Percentiles rank a stretch among this genome's conserved stretches.
phyloP scores from a whole-genome alignment of 2,113 vertebrate genomes.

The Rhombomys opimus region DNA sequence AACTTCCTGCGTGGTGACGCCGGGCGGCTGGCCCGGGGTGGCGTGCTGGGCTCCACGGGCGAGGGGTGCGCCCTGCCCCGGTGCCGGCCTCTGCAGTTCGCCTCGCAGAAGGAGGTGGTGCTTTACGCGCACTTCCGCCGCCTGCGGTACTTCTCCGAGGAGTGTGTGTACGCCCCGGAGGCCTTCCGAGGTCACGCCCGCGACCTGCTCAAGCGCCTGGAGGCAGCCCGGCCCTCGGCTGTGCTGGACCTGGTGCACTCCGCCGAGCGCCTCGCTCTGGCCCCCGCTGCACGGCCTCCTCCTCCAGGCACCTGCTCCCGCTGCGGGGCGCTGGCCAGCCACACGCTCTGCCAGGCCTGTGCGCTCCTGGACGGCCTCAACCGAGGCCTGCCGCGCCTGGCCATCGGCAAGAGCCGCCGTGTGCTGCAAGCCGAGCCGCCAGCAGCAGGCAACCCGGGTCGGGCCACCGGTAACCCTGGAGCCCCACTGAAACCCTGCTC shows the following conservation, averaged over 20 bases:
- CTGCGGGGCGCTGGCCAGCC: slow-evolving; percentile 94
- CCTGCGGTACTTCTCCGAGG: slow-evolving; percentile 94
- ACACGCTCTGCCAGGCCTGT: slow-evolving; percentile 92
- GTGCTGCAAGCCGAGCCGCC: slow-evolving; percentile 76
- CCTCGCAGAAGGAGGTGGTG: slow-evolving; percentile 96
- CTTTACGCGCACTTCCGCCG: slow-evolving; percentile 95
- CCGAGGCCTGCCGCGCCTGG: slow-evolving; percentile 91
- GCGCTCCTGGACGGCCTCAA: slow-evolving; percentile 93
- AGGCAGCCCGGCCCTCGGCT: slow-evolving; percentile 90
- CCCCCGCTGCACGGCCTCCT: slow-evolving; percentile 89
- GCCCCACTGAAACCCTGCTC: neutral
- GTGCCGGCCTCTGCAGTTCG: slow-evolving; percentile 94
- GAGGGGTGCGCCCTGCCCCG: slow-evolving; percentile 89
- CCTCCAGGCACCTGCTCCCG: slow-evolving; percentile 90
- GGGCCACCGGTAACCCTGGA: neutral
- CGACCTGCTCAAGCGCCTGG: slow-evolving; percentile 92
- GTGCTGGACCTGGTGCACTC: slow-evolving; percentile 94
- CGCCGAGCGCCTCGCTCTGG: slow-evolving; percentile 91
- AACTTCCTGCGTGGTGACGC: slow-evolving; percentile 93
- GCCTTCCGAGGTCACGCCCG: slow-evolving; percentile 93
- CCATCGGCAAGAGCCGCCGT: slow-evolving; percentile 88
- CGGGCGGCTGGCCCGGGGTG: slow-evolving; percentile 90
- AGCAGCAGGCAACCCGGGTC: neutral
- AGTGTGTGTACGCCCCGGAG: slow-evolving; percentile 94
- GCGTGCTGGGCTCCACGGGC: slow-evolving; percentile 86